Conservation (phyloP, 2,797 vertebrate genomes). For the Pseudomugil gertrudae region DNA sequence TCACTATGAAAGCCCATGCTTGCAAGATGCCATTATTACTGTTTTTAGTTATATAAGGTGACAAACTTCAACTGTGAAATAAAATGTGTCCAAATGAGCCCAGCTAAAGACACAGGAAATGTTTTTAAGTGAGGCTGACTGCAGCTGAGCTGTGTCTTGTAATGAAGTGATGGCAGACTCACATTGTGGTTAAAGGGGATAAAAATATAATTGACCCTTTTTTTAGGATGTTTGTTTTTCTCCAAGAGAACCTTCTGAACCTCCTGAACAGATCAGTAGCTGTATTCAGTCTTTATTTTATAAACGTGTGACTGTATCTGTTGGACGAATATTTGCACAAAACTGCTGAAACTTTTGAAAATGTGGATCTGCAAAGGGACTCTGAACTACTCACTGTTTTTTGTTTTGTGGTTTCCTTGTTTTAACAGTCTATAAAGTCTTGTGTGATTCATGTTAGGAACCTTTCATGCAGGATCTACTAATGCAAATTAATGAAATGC, state of each 20-base stretch:
- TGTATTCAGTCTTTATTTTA: background rate
- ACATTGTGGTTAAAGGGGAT: slow-evolving; percentile 5
- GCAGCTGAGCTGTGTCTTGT: slow-evolving; percentile 48
- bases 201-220: background rate
- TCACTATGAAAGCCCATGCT: slow-evolving; percentile 51
- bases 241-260: slow-evolving; percentile 28
- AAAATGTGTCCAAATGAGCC: slow-evolving; percentile 5
- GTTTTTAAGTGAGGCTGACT: slow-evolving; percentile 27
- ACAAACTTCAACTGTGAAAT: slow-evolving; percentile 43
- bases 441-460: slow-evolving; percentile 18
- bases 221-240: background rate
- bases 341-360: slow-evolving; percentile 36
- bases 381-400: slow-evolving; percentile 28
- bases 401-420: slow-evolving; percentile 28
- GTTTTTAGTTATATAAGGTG: slow-evolving; percentile 27
- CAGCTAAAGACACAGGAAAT: slow-evolving; percentile 21
- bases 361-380: slow-evolving; percentile 51
- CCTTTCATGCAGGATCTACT: slow-evolving; percentile 28
- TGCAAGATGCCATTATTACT: slow-evolving; percentile 43
- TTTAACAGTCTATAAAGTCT: slow-evolving; percentile 35
- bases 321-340: slow-evolving; percentile 55
- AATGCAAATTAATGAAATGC: slow-evolving; percentile 39
- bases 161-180: slow-evolving; percentile 55
- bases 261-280: slow-evolving; percentile 28
- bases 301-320: slow-evolving; percentile 30